Base-by-base conservation (phyloP, 2,888 invertebrate genomes). In the Thecophora atra region DNA sequence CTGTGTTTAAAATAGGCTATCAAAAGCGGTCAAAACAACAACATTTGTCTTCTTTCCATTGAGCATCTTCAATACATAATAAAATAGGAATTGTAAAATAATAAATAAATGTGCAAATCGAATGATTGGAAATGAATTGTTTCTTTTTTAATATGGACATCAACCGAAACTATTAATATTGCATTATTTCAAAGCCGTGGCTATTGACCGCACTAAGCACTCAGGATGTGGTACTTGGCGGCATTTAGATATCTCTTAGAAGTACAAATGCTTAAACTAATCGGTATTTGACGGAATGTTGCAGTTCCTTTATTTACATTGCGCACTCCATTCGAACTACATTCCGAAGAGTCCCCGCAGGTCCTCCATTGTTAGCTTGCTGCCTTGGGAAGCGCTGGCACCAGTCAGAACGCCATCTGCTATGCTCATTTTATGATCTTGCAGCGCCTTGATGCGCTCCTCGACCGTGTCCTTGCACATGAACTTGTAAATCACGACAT, bases 381-480 rank as follows among this genome's bases (percentile, higher is more conserved):
- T 91, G 44, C 89, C 88, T 71, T 88, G 87, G 0, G 86, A 88
- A 77, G 90, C 88, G 77, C 89, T 89, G 0, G 91, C 90, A 26
- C 93, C 94, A 0, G 92, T 92, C 0, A 97, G 87, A n/a, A 96
- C 90, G 77, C 90, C 91, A 56, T 91, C 89, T 0, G 98, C 97
- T 54, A 97, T 82, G 62, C 89, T 88, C 56, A 94, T 81, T 86
- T 98, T 98, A 67, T 88, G 89, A 21, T 94, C 90, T 84, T 98
- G 98, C 28, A 98, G 88, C 2, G 88, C 87, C 72, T 93, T 89
- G 77, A 98, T 96, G 56, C 92, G 89, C 81, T 96, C 93, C 86
- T 98, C 98, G 24, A 98, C 94, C 0, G 97, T 97, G 66, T 94
- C 92, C 73, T 90, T 87, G 78, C 94, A 93, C 82, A 98, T 89